Percentiles rank a stretch among this genome's conserved stretches.
Conservation (phyloP, 2,113 vertebrate species). For the Tauraco erythrolophus region DNA sequence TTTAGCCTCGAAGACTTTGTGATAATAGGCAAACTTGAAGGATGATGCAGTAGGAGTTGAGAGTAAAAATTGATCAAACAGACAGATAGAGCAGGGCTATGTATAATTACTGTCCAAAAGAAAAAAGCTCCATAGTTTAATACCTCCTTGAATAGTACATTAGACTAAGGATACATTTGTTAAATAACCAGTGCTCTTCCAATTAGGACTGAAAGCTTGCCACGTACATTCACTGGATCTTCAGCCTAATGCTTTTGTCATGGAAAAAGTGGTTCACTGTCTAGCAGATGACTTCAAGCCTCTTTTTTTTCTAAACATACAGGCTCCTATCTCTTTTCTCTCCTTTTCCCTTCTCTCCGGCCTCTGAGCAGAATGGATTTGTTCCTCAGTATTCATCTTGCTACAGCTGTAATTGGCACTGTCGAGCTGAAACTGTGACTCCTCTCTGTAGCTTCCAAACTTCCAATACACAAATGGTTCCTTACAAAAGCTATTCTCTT, state of each 20-base stretch:
- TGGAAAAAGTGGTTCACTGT: neutral
- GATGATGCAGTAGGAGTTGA: neutral
- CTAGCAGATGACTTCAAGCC: neutral
- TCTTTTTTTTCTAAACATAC: neutral
- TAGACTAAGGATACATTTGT: conserved; percentile 18
- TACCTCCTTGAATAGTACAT: conserved; percentile 33
- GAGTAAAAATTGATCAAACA: conserved; percentile 49
- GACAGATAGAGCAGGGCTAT: neutral
- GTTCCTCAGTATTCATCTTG: neutral
- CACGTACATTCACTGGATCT: neutral
- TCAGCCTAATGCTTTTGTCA: neutral
- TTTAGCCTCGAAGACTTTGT: neutral
- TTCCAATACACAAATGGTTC: neutral
- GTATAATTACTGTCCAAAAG: conserved; percentile 33
- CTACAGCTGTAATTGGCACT: conserved; percentile 4
- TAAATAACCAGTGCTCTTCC: conserved; percentile 17
- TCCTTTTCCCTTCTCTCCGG: neutral
- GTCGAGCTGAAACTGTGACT: neutral
- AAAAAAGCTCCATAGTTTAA: neutral
- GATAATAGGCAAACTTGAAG: conserved; percentile 44
- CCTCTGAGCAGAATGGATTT: neutral
- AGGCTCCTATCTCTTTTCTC: neutral
- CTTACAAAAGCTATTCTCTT: neutral
- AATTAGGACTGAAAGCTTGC: neutral
- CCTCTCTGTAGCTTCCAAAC: neutral